Conservation (phyloP, 2,888 invertebrate species). For the Meteorus cinctellus region DNA sequence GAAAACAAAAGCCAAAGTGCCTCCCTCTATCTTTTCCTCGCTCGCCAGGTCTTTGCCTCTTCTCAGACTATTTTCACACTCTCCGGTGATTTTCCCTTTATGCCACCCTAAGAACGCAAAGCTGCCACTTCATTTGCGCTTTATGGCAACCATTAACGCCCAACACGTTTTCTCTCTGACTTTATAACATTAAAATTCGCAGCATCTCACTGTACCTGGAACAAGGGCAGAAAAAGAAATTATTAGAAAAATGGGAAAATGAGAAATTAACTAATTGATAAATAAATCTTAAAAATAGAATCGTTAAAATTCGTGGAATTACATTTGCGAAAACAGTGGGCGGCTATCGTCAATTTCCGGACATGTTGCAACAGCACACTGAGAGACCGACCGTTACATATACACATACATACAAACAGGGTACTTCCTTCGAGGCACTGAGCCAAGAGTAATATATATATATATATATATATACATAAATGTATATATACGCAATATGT, state of each 20-base stretch:
- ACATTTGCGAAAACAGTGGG: slow-evolving; percentile 29
- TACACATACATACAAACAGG: background rate
- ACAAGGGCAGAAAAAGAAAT: background rate
- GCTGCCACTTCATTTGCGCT: slow-evolving; percentile 41
- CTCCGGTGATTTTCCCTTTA: slow-evolving; percentile 13
- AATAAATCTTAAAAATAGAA: background rate
- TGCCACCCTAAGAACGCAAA: slow-evolving; percentile 33
- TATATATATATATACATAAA: background rate
- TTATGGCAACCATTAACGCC: slow-evolving; percentile 42
- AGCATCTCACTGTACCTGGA: background rate
- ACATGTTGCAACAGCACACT: slow-evolving; percentile 15
- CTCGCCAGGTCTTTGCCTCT: background rate
- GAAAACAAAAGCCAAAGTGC: slow-evolving; percentile 33
- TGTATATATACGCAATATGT: slow-evolving; percentile 19
- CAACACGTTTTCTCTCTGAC: slow-evolving; percentile 1
- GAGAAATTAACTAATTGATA: slow-evolving; percentile 23
- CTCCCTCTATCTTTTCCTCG: slow-evolving; percentile 32
- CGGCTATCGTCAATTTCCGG: slow-evolving; percentile 41
- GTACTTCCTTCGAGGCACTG: slow-evolving; percentile 10
- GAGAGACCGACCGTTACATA: background rate
- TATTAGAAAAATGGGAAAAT: background rate
- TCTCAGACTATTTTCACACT: background rate
- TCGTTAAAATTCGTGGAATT: slow-evolving; percentile 8
- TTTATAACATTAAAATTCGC: slow-evolving; percentile 8
- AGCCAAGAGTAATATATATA: slow-evolving; percentile 15